Evolutionary conservation across 1,140 invertebrate species (phyloP).

Genomic region (Brachionus plicatilis): DNA sequence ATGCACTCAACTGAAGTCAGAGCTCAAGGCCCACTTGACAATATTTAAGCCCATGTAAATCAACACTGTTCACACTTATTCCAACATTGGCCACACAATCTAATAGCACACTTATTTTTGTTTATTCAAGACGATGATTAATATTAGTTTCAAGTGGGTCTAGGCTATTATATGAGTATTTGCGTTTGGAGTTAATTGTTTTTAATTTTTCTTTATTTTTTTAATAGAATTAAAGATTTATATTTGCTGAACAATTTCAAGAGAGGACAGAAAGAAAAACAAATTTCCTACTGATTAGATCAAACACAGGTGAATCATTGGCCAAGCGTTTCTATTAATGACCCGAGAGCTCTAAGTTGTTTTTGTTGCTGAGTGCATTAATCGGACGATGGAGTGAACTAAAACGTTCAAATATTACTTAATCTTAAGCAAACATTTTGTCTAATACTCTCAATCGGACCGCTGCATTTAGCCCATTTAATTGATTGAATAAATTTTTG

Average conservation of each 20-base stretch:
- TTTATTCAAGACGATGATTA: conserved; percentile 15
- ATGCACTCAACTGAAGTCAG: neutral
- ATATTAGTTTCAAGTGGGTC: conserved; percentile 27
- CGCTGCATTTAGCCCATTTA: neutral
- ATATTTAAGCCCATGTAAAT: conserved; percentile 7
- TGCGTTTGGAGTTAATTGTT: conserved; percentile 8
- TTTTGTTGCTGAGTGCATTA: neutral
- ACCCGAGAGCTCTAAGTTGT: neutral
- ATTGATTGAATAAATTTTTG: neutral
- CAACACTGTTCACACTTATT: conserved; percentile 15
- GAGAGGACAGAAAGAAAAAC: neutral
- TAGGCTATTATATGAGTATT: neutral
- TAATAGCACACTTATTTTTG: conserved; percentile 26
- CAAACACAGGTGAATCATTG: conserved; percentile 26
- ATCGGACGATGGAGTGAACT: neutral
- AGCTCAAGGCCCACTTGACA: neutral
- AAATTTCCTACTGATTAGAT: conserved; percentile 31
- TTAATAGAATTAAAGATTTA: conserved; percentile 18
- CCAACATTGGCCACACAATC: neutral
- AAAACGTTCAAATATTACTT: conserved; percentile 21
- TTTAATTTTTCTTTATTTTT: neutral
- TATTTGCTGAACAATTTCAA: conserved; percentile 10
- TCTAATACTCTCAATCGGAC: neutral
- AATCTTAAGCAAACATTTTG: neutral
- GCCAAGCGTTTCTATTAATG: neutral